These are phyloP conservation scores for Myotis yumanensis DNA, from an alignment of 2,113 vertebrate genomes.

Conservation along the genomic window DNA sequence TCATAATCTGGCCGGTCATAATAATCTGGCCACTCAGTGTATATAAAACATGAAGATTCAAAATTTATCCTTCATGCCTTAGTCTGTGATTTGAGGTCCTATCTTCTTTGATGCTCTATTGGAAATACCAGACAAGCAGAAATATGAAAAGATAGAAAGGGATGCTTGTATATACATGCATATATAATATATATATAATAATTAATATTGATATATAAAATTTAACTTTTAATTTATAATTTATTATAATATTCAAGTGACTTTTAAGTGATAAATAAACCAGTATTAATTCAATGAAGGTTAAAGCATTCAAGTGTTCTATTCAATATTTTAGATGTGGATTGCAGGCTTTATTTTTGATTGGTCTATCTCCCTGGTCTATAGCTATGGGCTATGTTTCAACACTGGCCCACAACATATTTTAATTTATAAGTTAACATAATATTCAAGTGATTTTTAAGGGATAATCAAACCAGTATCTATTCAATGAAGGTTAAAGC, in stretches of 20 bases:
- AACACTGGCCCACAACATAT: not conserved
- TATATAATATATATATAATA: not conserved
- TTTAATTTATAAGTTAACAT: not conserved
- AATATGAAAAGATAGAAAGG: not conserved
- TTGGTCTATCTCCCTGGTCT: not conserved
- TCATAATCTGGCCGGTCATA: too few relatives aligned
- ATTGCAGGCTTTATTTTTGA: not conserved
- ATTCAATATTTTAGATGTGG: not conserved
- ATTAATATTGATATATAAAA: not conserved
- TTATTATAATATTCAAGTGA: not conserved
- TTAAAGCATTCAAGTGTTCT: not conserved
- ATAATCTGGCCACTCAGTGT: too few relatives aligned
- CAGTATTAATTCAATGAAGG: not conserved
- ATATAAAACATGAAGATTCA: not conserved
- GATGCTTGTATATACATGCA: not conserved
- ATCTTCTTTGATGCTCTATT: not conserved
- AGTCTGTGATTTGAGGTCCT: not conserved
- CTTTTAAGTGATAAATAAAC: not conserved
- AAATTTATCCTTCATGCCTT: not conserved
- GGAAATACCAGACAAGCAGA: not conserved
- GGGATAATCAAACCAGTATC: not conserved
- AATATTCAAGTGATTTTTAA: not conserved
- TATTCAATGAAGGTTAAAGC: not conserved
- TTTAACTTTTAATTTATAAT: not conserved
- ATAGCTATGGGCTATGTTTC: not conserved